Evolutionary conservation across 2,888 invertebrate species (phyloP), one percentile per base, ranked within the genome.

Genomic region (Andrena trimmerana): DNA sequence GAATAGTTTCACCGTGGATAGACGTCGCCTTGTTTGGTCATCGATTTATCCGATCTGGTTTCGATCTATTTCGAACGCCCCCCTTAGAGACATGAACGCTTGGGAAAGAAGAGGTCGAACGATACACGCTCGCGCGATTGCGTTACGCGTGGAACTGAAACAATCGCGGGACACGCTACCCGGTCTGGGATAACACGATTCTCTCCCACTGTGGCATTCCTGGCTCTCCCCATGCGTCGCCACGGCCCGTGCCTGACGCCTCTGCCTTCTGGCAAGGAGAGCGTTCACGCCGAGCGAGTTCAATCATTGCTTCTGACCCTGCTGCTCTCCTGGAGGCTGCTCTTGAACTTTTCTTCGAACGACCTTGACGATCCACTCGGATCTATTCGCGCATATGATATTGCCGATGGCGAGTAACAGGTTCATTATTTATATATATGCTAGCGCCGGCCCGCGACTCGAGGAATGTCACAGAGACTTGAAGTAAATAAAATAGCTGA

Each of bases 101-200:
- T 7, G 60, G 63, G 60, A 52, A 52, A 60, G 20, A 27, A 24
- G 2, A 1, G 65, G 63, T 10, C 65, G 73, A 72, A 72, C 31
- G 59, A 31, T 13, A 29, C 71, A 68, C 78, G 73, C 80, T 72
- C 57, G 67, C 81, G 69, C 72, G 67, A 62, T 78, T 76, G 57
- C 69, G 85, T 69, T 71, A 20, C 78, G 81, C 71, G 65, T 73
- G 48, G 65, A 83, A 86, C 86, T 86, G 83, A 87, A 84, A 66
- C 77, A 78, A 78, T 80, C 63, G 60, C 52, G 72, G 76, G 70
- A 68, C 65, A 71, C 65, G 36, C 59, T 62, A 70, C 65, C 66
- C 68, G 70, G 24, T 66, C 62, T 16, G 65, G 71, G 86, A 85
- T 86, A 86, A 67, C 74, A 66, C 59, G 52, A 70, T 76, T 33